phyloP scores from a whole-genome alignment of 2,888 invertebrate species.

The Drosophila mercatorum region DNA sequence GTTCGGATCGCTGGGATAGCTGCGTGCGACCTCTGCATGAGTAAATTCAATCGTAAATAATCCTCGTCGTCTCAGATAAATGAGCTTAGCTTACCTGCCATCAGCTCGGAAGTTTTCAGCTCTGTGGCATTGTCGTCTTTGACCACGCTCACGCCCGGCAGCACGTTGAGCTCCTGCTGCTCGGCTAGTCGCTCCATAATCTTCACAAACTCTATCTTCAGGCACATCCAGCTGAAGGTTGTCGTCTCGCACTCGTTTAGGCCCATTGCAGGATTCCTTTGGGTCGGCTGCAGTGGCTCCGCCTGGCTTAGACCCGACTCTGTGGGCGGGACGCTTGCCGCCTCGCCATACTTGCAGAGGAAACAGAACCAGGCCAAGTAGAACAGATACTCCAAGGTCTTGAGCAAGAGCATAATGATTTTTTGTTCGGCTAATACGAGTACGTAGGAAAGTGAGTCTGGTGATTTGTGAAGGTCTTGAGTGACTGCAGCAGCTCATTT shows the following conservation, averaged over 20 bases:
- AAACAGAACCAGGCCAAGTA: conserved; percentile 69
- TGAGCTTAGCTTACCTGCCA: conserved; percentile 86
- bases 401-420: conserved; percentile 63
- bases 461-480: conserved; percentile 39
- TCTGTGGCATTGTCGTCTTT: conserved; percentile 88
- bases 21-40: conserved; percentile 88
- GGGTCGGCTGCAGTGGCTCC: conserved; percentile 47
- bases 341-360: conserved; percentile 64
- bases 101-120: conserved; percentile 88
- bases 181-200: conserved; percentile 91
- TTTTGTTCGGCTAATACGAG: background rate
- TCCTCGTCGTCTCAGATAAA: rapidly evolving
- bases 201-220: conserved; percentile 91
- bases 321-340: conserved; percentile 67
- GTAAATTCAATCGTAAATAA: background rate
- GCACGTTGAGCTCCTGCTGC: conserved; percentile 87
- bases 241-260: conserved; percentile 86
- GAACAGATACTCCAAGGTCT: conserved; percentile 73
- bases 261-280: conserved; percentile 19
- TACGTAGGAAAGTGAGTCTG: conserved; percentile 28
- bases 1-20: conserved; percentile 91
- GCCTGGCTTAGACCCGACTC: conserved; percentile 26
- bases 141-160: conserved; percentile 91
- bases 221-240: conserved; percentile 89
- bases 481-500: conserved; percentile 61